Base-by-base conservation (phyloP, 2,113 vertebrate genomes). In the Austrofundulus limnaeus region DNA sequence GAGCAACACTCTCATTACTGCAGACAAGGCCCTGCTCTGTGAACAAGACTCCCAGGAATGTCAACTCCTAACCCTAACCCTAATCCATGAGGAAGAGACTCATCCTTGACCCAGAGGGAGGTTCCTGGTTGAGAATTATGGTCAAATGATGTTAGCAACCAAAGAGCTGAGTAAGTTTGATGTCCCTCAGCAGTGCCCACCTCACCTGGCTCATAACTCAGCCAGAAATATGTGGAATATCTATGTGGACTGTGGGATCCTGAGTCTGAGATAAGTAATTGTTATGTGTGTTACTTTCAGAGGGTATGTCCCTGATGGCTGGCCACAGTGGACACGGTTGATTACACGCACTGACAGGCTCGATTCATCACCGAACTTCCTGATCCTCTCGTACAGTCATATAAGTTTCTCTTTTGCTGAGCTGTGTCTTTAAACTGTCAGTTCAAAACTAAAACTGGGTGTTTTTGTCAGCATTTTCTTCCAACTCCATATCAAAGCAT, bases 321-420 rank as follows among this genome's bases (percentile, higher is more conserved):
- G 54, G 64, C 58, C 68, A 66, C 39, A 14, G 67, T 58, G 59
- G 38, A 51, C 62, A 83, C 59, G 70, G 84, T 38, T 79, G 81
- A 87, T 86, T 78, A 83, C 78, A 72, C 73, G 45, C 76, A 71
- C 48, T 66, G 74, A 83, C 79, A 75, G 65, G 49, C 43, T 43
- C 16, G 17, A 57, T 85, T 75, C 69, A 70, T 75, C 75, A 75
- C 62, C 56, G 55, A 49, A 70, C 47, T 67, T 64, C 63, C 58
- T 66, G 25, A 23, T n/a, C 57, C 43, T 49, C 17, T 59, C 50
- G 39, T 52, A 51, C 24, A 45, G 15, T 47, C 55, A 65, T 34
- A 38, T 14, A 37, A 49, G 64, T 61, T 43, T 9, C 17, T 47
- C 28, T 51, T 12, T 42, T 17, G 49, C 6, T n/a, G 5, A 56